phyloP scores from a whole-genome alignment of 2,797 vertebrate species.

The Melopsittacus undulatus region DNA sequence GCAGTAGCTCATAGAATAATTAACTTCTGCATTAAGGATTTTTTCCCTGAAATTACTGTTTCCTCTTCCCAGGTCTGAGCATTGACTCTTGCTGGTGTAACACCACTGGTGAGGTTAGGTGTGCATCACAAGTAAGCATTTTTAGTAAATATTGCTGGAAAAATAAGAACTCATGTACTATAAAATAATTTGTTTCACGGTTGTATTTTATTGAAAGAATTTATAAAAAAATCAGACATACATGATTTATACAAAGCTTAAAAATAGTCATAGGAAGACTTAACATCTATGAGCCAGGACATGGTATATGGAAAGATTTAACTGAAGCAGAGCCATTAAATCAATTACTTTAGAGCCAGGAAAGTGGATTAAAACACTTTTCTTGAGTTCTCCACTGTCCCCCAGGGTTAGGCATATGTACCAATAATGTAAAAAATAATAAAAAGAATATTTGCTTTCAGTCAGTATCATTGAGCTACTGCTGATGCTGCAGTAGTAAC shows the following conservation, averaged over 20 bases:
- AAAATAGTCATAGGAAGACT: neutral
- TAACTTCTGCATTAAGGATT: neutral
- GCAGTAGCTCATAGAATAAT: neutral
- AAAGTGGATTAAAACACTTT: neutral
- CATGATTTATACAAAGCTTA: neutral
- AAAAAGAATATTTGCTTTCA: neutral
- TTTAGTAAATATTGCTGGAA: neutral
- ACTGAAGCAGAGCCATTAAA: neutral
- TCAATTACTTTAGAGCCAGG: neutral
- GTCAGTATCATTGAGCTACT: neutral
- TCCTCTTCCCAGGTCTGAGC: neutral
- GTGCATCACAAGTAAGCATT: neutral
- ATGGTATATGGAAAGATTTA: neutral
- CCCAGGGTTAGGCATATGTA: neutral
- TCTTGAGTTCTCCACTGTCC: neutral
- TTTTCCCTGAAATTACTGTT: neutral
- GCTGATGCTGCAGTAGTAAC: neutral
- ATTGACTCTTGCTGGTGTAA: neutral
- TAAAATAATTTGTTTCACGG: neutral
- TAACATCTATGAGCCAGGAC: neutral
- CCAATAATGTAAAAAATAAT: neutral
- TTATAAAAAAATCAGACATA: neutral
- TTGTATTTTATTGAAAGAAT: conserved; percentile 29
- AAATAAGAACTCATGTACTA: neutral
- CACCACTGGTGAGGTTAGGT: neutral